phyloP scores from a whole-genome alignment of 2,113 vertebrate species.

The Gorsachius goisagi region DNA sequence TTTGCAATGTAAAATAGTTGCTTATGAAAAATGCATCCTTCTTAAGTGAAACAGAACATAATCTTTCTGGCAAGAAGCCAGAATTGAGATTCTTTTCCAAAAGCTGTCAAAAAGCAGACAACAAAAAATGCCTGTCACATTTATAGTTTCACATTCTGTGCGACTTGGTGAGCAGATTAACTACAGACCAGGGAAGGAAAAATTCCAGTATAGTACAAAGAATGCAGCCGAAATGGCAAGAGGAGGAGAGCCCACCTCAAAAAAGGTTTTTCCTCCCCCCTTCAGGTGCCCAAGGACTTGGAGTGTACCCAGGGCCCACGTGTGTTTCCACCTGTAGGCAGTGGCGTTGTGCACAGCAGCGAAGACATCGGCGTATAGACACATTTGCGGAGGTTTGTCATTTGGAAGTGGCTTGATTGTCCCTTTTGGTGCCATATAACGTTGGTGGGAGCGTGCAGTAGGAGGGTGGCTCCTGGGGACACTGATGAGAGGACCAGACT shows the following conservation, averaged over 20 bases:
- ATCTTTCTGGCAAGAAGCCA: neutral
- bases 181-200: neutral
- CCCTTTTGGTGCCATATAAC: neutral
- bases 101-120: conserved; percentile 12
- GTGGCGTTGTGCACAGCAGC: fast-evolving
- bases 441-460: neutral
- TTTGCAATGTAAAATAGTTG: conserved; percentile 51
- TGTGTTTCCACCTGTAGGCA: neutral
- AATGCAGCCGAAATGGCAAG: neutral
- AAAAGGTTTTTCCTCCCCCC: neutral
- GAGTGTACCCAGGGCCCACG: fast-evolving
- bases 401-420: neutral
- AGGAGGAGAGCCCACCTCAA: neutral
- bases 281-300: neutral
- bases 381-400: fast-evolving
- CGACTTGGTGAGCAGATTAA: neutral
- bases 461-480: neutral
- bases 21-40: conserved; percentile 44
- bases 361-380: fast-evolving
- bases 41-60: neutral
- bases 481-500: neutral
- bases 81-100: conserved; percentile 16
- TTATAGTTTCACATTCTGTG: neutral
- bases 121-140: conserved; percentile 3
- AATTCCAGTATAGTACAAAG: neutral